phyloP scores from a whole-genome alignment of 2,113 vertebrate species.

The Ctenomys sociabilis region DNA sequence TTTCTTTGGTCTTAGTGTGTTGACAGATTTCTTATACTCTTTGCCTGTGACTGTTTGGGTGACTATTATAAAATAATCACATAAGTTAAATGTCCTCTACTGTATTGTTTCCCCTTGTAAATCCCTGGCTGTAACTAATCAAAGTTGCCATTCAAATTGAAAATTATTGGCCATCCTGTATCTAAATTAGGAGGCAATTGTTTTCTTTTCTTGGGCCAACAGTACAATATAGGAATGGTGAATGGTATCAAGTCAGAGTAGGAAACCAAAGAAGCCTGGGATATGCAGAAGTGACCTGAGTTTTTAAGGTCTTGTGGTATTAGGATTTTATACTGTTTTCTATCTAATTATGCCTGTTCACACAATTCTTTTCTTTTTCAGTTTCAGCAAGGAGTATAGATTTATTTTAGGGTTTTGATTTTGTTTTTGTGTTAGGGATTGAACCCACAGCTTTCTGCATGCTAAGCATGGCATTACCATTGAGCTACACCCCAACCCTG shows the following conservation, averaged over 20 bases:
- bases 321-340: neutral
- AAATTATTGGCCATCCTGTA: neutral
- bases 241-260: neutral
- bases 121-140: too few relatives aligned
- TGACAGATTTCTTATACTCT: too few relatives aligned
- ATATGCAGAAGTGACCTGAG: neutral
- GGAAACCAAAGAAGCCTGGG: neutral
- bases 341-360: neutral
- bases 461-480: neutral
- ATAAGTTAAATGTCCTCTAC: too few relatives aligned
- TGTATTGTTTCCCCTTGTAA: too few relatives aligned
- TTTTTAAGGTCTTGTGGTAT: neutral
- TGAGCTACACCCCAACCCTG: neutral
- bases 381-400: neutral
- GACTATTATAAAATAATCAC: too few relatives aligned
- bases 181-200: neutral
- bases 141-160: constrained; percentile 4
- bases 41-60: too few relatives aligned
- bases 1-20: too few relatives aligned
- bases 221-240: neutral
- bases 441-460: neutral
- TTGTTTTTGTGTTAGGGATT: neutral
- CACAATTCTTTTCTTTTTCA: neutral
- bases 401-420: neutral
- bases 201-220: neutral